Percentiles rank a stretch among this genome's conserved stretches.
Conservation (phyloP, 2,113 vertebrate species). For the Suricata suricatta region DNA sequence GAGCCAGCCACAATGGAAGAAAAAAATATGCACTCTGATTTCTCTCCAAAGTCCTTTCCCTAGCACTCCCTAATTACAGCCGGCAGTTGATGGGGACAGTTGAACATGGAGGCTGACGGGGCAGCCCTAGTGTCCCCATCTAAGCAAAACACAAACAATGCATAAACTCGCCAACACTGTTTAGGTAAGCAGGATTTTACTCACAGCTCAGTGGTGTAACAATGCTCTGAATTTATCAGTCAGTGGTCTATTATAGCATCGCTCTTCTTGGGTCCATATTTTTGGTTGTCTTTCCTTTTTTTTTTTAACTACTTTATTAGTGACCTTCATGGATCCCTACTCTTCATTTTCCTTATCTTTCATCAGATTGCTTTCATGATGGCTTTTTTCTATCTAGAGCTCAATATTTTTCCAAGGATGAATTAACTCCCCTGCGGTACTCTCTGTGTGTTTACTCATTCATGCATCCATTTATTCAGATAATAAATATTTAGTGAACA, state of each 20-base stretch:
- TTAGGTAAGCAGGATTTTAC: slow-evolving; percentile 55
- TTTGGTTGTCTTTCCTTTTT: background rate
- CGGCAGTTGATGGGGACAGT: slow-evolving; percentile 44
- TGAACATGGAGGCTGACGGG: slow-evolving; percentile 42
- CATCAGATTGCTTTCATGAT: background rate
- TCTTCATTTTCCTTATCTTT: slow-evolving; percentile 34
- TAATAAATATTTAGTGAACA: background rate
- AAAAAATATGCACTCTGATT: slow-evolving; percentile 60
- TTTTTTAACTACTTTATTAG: background rate
- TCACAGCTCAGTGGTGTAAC: slow-evolving; percentile 20
- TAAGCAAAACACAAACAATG: slow-evolving; percentile 49
- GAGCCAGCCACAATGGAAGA: slow-evolving; percentile 50
- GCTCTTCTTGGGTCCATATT: background rate
- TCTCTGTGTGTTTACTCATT: background rate
- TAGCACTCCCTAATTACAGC: slow-evolving; percentile 47
- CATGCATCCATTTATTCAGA: background rate
- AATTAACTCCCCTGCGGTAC: background rate
- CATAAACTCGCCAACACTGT: background rate
- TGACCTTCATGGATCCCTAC: background rate
- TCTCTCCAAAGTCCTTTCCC: slow-evolving; percentile 44
- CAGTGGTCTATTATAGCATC: background rate
- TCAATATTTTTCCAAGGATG: background rate
- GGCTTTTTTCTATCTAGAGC: background rate
- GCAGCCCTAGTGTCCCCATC: slow-evolving; percentile 14
- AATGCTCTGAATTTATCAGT: slow-evolving; percentile 15